Evolutionary conservation across 2,797 vertebrate genomes (phyloP), one percentile per base, ranked within the genome.

Genomic region (Acridotheres tristis): DNA sequence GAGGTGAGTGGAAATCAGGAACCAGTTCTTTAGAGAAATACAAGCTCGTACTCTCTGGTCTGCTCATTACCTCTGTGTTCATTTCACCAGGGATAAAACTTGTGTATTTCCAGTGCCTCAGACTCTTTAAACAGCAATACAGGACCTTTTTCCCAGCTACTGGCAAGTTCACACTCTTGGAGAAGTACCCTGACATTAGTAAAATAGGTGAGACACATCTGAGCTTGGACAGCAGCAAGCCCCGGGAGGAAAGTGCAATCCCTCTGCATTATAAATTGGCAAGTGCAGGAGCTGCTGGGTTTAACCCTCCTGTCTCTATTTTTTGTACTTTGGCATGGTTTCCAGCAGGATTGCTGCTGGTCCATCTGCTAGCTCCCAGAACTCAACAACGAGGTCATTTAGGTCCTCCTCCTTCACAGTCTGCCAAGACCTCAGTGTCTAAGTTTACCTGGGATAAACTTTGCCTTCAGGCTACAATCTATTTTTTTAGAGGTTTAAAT

Each of bases 241-340:
- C 16, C 16, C 47, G 18, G 14, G 34, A 57, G 17, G 38, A 61
- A 8, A 34, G 32, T 19, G 21, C 7, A 54, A 43, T 29, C 21
- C 21, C 32, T 66, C 32, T 50, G 7, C 16, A 6, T 13, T 47
- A 34, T 3, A 38, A 40, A 30, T 9, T 40, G 34, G 21, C 38
- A 68, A 55, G 30, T 20, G 16, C 1, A 1, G 12, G 3, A 7
- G 1, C 11, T 2, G 3, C 30, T 79, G 57, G 32, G 17, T 90
- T 68, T 80, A 80, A 51, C 21, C 14, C 42, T 57, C 7, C 0
- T 34, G n/a, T 22, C 40, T 62, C 30, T 65, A 17, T 25, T 53
- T 61, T 59, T 61, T 53, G 42, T 43, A 34, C 16, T 15, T 63
- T 84, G 68, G 38, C 30, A 40, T 50, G 15, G 18, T 11, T 74